These are phyloP conservation scores for Sisor rabdophorus DNA, from an alignment of 2,113 vertebrate species.

Conservation along the genomic window DNA sequence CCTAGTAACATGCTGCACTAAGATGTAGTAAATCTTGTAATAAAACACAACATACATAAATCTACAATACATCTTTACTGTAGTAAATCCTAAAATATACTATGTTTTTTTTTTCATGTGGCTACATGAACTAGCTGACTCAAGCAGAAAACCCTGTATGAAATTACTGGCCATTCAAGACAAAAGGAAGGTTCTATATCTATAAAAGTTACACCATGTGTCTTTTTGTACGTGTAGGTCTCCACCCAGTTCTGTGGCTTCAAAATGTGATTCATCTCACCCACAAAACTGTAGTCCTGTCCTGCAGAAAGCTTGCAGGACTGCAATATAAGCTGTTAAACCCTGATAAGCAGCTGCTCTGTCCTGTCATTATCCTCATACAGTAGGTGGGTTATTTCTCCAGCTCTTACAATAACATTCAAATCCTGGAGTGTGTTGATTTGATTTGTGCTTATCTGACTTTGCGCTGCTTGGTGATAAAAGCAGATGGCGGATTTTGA, in stretches of 20 bases:
- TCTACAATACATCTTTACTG: too few relatives aligned
- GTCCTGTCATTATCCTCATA: slow-evolving; percentile 12
- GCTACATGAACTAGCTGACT: too few relatives aligned
- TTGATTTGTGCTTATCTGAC: slow-evolving; percentile 13
- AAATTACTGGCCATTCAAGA: not conserved
- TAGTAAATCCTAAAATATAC: too few relatives aligned
- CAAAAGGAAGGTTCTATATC: slow-evolving; percentile 1
- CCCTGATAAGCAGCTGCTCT: slow-evolving; percentile 22
- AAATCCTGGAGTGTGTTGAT: slow-evolving; percentile 12
- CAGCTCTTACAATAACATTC: slow-evolving; percentile 2
- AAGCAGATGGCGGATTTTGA: slow-evolving; percentile 11
- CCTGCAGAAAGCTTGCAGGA: not conserved
- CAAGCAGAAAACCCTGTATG: not conserved
- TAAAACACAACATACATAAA: too few relatives aligned
- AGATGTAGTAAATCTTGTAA: too few relatives aligned
- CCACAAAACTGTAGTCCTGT: slow-evolving; percentile 16
- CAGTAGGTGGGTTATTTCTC: not conserved
- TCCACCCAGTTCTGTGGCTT: slow-evolving; percentile 15
- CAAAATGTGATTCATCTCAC: slow-evolving; percentile 33
- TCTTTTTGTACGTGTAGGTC: not conserved
- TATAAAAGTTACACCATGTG: not conserved
- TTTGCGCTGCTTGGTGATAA: slow-evolving; percentile 1
- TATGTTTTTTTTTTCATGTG: too few relatives aligned
- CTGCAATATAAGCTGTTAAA: slow-evolving; percentile 14
- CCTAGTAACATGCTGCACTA: too few relatives aligned